phyloP scores from a whole-genome alignment of 37 sponge, comb jelly and placozoan species.

The Haliclona indistincta region DNA sequence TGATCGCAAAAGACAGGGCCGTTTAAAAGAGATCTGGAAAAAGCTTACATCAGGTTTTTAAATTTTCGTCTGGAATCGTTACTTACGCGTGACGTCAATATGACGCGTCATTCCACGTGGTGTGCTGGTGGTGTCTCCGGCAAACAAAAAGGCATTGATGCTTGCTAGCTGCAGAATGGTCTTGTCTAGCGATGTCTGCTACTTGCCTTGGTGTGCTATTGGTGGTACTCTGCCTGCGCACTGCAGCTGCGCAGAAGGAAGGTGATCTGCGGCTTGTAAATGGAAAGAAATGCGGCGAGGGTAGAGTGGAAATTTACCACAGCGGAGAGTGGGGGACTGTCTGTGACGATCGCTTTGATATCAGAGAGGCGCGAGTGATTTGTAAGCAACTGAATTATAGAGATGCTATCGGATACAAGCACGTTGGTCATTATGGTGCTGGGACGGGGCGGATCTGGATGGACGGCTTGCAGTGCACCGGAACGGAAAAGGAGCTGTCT shows the following conservation, averaged over 20 bases:
- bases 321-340: constrained; percentile 77
- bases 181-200: no score
- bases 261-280: constrained; percentile 35
- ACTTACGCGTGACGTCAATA: no score
- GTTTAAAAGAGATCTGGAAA: no score
- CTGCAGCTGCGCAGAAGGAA: constrained; percentile 15
- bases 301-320: constrained; percentile 69
- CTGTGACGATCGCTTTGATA: constrained; percentile 67
- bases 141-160: no score
- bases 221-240: no score
- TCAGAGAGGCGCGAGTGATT: constrained; percentile 36
- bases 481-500: constrained; percentile 19
- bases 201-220: no score
- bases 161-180: no score
- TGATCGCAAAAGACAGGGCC: no score
- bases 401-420: constrained; percentile 3
- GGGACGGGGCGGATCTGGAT: constrained; percentile 63
- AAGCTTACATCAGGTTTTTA: no score
- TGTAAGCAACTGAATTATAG: constrained; percentile 65
- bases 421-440: constrained; percentile 27
- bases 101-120: no score
- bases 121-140: no score
- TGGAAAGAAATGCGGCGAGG: constrained; percentile 22
- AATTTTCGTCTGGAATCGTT: no score
- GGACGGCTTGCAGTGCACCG: constrained; percentile 48